Conservation (phyloP, 2,113 vertebrate genomes). For the Ammodytes dubius region DNA sequence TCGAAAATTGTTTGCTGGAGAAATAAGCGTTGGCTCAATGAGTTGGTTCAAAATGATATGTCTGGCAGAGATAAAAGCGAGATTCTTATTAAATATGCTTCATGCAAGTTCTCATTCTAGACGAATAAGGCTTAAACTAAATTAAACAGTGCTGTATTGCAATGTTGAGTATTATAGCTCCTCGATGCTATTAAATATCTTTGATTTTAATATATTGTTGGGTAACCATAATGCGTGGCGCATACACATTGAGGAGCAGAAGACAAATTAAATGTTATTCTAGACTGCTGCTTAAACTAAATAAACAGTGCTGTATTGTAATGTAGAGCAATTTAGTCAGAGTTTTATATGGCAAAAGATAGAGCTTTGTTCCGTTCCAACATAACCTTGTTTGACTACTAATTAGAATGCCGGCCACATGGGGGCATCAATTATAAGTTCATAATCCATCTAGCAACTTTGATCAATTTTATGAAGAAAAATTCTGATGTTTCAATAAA, state of each 20-base stretch:
- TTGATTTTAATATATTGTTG: no score
- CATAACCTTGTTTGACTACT: not conserved
- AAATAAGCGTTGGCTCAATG: no score
- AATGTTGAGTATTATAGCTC: no score
- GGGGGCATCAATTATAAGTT: slow-evolving; percentile 8
- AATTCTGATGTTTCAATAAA: slow-evolving; percentile 44
- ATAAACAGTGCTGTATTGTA: no score
- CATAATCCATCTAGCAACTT: slow-evolving; percentile 19
- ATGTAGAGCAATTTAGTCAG: not conserved
- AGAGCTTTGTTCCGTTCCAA: not conserved
- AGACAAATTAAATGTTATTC: no score
- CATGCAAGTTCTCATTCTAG: not conserved
- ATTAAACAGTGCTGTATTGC: not conserved
- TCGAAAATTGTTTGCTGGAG: not conserved
- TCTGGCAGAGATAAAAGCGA: not conserved
- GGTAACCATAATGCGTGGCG: no score
- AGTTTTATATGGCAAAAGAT: no score
- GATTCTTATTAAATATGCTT: not conserved
- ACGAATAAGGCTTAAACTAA: not conserved
- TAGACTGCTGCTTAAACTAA: no score
- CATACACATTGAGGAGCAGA: no score
- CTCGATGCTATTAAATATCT: no score
- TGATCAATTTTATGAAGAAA: slow-evolving; percentile 34
- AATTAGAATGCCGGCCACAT: slow-evolving; percentile 18
- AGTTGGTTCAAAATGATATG: not conserved